Percentiles rank a stretch among this genome's conserved stretches.
These are phyloP conservation scores for Eretmochelys imbricata DNA, from an alignment of 2,113 vertebrate genomes.

Conservation along the genomic window DNA sequence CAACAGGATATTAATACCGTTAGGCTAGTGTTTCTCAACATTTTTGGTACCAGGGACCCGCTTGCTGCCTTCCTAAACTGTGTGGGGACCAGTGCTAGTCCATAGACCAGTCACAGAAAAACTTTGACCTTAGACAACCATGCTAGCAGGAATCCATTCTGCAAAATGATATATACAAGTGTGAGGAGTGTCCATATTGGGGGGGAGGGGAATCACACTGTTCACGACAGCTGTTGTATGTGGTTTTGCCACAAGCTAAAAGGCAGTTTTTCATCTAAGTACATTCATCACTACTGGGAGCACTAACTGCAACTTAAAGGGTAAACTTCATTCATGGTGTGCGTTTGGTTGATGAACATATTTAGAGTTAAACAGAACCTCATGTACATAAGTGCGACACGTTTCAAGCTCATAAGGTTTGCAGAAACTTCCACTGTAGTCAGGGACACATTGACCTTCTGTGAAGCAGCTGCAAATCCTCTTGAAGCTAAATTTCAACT, in stretches of 20 bases:
- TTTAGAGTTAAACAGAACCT: not conserved
- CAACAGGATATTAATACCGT: not conserved
- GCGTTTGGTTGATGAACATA: not conserved
- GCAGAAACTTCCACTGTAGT: not conserved
- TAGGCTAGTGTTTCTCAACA: too few species aligned
- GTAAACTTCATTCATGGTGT: not conserved
- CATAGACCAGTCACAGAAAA: not conserved
- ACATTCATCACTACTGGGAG: accelerated
- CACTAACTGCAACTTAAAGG: not conserved
- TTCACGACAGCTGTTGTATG: not conserved
- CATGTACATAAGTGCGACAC: not conserved
- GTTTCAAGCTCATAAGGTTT: not conserved
- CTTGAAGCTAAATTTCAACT: not conserved
- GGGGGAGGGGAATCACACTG: not conserved
- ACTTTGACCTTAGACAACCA: not conserved
- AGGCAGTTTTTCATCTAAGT: not conserved
- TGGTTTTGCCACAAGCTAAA: not conserved
- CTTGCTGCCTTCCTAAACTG: not conserved
- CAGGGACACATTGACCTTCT: not conserved
- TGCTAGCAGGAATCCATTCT: not conserved
- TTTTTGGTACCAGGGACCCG: too few species aligned
- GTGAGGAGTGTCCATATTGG: not conserved
- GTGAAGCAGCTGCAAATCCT: not conserved
- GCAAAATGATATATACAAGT: not conserved
- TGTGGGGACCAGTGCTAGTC: not conserved